Evolutionary conservation across 2,797 vertebrate species (phyloP).

Genomic region (Melanotaenia nigrans): DNA sequence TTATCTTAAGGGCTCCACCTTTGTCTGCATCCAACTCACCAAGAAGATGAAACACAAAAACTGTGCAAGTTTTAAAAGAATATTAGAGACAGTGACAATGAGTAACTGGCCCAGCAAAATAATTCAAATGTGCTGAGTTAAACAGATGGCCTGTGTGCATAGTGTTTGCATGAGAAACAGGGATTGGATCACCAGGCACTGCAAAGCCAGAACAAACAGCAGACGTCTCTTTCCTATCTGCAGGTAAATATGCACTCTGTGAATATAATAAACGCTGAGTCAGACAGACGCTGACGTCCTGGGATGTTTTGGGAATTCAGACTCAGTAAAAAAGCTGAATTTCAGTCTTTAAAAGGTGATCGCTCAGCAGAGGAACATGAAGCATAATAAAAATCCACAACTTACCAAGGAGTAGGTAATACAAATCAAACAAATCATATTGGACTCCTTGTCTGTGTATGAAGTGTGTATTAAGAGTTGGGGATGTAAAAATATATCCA

Average conservation of each 20-base stretch:
- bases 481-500: background rate
- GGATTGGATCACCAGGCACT: slow-evolving; percentile 19
- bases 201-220: slow-evolving; percentile 52
- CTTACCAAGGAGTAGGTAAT: background rate
- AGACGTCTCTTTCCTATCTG: slow-evolving; percentile 32
- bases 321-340: slow-evolving; percentile 6
- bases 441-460: background rate
- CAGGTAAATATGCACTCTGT: slow-evolving; percentile 50
- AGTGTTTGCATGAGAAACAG: slow-evolving; percentile 59
- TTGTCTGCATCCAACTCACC: slow-evolving; percentile 5
- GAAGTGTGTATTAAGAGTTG: background rate
- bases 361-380: background rate
- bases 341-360: slow-evolving; percentile 7
- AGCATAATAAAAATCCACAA: background rate
- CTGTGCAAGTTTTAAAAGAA: slow-evolving; percentile 40
- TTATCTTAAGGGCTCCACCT: slow-evolving; percentile 15
- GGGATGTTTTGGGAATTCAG: slow-evolving; percentile 22
- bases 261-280: slow-evolving; percentile 41
- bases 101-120: slow-evolving; percentile 34
- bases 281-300: slow-evolving; percentile 16
- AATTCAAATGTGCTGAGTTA: slow-evolving; percentile 42
- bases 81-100: slow-evolving; percentile 24
- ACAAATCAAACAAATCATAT: background rate
- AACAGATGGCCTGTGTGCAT: slow-evolving; percentile 56
- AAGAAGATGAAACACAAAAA: slow-evolving; percentile 23